phyloP scores from a whole-genome alignment of 2,113 vertebrate species.

The Hemichromis elongatus region DNA sequence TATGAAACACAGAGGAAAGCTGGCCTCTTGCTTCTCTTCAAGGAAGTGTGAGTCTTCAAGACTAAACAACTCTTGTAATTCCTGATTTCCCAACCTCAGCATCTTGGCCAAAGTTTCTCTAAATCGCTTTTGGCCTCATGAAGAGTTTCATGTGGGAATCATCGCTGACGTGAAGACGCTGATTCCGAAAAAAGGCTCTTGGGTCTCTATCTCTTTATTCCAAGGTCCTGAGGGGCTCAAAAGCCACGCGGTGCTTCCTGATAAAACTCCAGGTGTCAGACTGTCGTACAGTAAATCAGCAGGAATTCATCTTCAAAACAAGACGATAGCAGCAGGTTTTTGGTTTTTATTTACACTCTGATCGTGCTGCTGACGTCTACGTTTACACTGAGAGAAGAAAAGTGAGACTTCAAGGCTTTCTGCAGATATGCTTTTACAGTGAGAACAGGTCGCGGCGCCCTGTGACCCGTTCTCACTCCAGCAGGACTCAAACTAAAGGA shows the following conservation, averaged over 20 bases:
- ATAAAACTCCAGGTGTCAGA: slow-evolving; percentile 5
- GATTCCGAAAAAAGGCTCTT: not conserved
- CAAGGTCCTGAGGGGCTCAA: not conserved
- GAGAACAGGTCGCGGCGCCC: not conserved
- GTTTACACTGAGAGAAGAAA: not conserved
- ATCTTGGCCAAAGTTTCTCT: not conserved
- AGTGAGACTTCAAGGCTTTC: not conserved
- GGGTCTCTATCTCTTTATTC: not conserved
- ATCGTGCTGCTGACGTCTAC: not conserved
- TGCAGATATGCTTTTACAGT: not conserved
- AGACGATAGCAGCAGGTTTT: not conserved
- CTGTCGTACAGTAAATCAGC: not conserved
- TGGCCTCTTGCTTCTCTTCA: not conserved
- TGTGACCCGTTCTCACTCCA: not conserved
- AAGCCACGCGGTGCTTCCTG: not conserved
- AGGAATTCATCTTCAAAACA: not conserved
- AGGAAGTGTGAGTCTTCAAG: no score
- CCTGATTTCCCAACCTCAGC: not conserved
- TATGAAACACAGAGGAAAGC: not conserved
- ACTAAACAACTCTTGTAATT: not conserved
- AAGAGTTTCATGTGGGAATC: not conserved
- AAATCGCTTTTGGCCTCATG: not conserved
- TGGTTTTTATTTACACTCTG: not conserved
- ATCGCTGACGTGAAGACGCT: not conserved
- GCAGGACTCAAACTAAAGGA: not conserved